These are phyloP conservation scores for Cydia fagiglandana DNA, from an alignment of 1,140 invertebrate genomes.

Conservation along the genomic window DNA sequence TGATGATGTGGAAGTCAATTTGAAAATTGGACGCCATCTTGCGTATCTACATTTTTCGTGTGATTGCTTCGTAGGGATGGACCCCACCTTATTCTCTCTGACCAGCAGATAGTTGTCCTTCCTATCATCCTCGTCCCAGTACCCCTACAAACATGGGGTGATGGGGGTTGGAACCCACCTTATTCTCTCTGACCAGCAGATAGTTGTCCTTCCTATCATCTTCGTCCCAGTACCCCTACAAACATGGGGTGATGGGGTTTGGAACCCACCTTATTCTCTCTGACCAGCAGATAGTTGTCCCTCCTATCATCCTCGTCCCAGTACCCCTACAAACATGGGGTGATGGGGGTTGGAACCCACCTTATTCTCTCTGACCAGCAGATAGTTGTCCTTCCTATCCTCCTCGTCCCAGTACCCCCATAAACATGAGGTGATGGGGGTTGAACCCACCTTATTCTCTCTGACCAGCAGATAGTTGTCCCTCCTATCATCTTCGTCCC, in stretches of 20 bases:
- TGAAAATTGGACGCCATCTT: too few relatives aligned
- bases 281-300: constrained; percentile 89
- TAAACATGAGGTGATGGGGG: too few relatives aligned
- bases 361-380: too few relatives aligned
- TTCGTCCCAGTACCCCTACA: constrained; percentile 93
- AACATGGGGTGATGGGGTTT: constrained; percentile 48
- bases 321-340: constrained; percentile 85
- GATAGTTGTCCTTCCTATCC: too few relatives aligned
- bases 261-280: constrained; percentile 67
- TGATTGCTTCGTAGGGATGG: not conserved
- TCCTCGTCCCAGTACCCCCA: too few relatives aligned
- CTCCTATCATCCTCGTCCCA: constrained; percentile 91
- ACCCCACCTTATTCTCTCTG: constrained; percentile 72
- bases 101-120: constrained; percentile 90
- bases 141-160: constrained; percentile 84
- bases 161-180: constrained; percentile 37
- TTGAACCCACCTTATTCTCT: too few relatives aligned
- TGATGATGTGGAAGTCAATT: too few relatives aligned
- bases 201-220: constrained; percentile 89
- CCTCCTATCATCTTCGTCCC: too few relatives aligned
- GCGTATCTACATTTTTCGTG: too few relatives aligned
- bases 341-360: too few relatives aligned
- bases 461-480: too few relatives aligned
- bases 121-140: constrained; percentile 90
- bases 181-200: constrained; percentile 83